Evolutionary conservation across 2,113 vertebrate genomes (phyloP), one percentile per base, ranked within the genome.

Genomic region (Hippolais icterina): DNA sequence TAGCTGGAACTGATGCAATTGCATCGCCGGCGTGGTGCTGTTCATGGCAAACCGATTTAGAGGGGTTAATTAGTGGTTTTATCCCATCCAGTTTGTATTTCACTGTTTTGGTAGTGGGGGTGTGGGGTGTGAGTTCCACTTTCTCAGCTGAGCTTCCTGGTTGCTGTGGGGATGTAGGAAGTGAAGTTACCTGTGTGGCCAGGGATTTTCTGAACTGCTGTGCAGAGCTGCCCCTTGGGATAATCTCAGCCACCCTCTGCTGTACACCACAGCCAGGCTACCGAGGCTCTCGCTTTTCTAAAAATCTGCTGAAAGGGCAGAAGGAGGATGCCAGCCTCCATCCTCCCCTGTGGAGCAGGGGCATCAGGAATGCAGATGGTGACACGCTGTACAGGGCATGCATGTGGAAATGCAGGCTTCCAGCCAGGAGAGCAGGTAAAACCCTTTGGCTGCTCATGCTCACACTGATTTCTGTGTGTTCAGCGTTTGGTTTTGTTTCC

Each of bases 261-360:
- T 2, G 0, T 19, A 0, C 5, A 6, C 22, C 0, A 1, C 2
- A 27, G 44, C 83, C 96, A 64, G 35, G 71, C 94, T 88, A 18
- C 90, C 1, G 60, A 77, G 88, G 85, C 39, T 42, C 93, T 88
- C 71, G 80, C 83, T 88, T 83, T 68, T 23, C 50, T 72, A 15
- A 96, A 95, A 96, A 75, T 27, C 56, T 89, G 95, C 95, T 95
- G 85, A 65, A 92, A 94, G 88, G 81, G 81, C 75, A 16, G 96
- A 21, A 91, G 56, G 94, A 95, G 87, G 76, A 85, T 92, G 89
- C 70, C 27, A 87, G 87, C 65, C 46, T 90, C 75, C 72, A 8
- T 90, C 76, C 50, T 63, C 69, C 81, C 68, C 46, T 18, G 19
- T 27, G 4, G 87, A 94, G 92, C 63, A 3, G 84, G 92, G 87